These are phyloP conservation scores for Caenorhabditis doughertyi DNA, from an alignment of 2,888 invertebrate species.

Conservation along the genomic window DNA sequence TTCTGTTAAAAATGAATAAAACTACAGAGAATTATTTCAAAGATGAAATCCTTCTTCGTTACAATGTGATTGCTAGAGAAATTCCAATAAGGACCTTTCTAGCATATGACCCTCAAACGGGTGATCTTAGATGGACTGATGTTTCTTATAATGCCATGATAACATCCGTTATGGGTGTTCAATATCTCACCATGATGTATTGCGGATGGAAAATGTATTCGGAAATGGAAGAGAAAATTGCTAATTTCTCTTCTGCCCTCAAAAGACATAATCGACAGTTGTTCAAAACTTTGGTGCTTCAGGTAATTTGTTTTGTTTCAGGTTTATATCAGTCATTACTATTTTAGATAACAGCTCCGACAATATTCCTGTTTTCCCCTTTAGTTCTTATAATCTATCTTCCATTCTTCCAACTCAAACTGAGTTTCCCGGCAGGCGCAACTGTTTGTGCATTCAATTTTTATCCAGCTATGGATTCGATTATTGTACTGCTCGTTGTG, in stretches of 20 bases:
- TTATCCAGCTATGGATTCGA: constrained; percentile 29
- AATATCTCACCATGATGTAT: constrained; percentile 1
- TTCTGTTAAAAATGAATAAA: background rate
- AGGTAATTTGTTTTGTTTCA: constrained; percentile 3
- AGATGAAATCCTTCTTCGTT: background rate
- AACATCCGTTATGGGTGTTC: background rate
- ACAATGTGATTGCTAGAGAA: background rate
- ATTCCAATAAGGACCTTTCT: background rate
- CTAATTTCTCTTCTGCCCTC: too few relatives aligned
- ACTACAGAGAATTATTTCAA: background rate
- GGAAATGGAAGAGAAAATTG: background rate
- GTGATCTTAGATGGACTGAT: background rate
- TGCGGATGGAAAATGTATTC: background rate
- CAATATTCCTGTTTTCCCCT: constrained; percentile 28
- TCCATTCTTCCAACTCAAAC: constrained; percentile 6
- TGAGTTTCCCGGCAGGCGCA: constrained; percentile 23
- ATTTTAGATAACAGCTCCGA: constrained; percentile 18
- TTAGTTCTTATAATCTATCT: constrained; percentile 19
- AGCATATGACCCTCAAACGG: background rate
- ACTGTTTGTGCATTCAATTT: constrained; percentile 12
- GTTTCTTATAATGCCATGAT: background rate
- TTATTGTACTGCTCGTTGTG: constrained; percentile 23
- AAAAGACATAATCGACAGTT: background rate
- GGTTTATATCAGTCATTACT: too few relatives aligned
- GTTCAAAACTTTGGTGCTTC: background rate